Conservation (phyloP, 2,888 invertebrate genomes). For the Tanytarsus gracilentus region DNA sequence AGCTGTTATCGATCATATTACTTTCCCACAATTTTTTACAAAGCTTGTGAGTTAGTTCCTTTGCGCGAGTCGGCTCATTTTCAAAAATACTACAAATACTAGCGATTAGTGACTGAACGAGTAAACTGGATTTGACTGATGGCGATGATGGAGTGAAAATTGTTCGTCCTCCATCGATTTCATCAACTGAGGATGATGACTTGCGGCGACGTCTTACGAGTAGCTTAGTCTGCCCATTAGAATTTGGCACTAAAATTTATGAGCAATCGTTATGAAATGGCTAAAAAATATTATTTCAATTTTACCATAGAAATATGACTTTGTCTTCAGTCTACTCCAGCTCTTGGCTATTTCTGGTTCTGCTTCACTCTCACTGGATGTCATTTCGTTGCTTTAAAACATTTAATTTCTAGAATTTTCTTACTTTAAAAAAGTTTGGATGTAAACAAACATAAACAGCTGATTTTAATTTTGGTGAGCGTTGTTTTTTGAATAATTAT, state of each 20-base stretch:
- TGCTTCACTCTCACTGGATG: conserved; percentile 12
- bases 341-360: conserved; percentile 20
- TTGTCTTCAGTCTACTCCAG: conserved; percentile 36
- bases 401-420: no score
- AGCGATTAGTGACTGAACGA: conserved; percentile 61
- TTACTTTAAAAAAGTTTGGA: no score
- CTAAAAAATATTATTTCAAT: conserved; percentile 22
- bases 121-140: conserved; percentile 42
- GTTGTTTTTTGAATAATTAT: no score
- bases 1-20: conserved; percentile 62
- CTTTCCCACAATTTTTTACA: conserved; percentile 59
- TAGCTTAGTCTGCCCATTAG: not conserved
- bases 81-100: conserved; percentile 58
- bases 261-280: not conserved
- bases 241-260: not conserved
- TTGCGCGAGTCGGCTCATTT: conserved; percentile 49
- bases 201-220: not conserved
- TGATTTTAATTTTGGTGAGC: no score
- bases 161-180: conserved; percentile 2
- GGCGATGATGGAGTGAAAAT: not conserved
- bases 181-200: not conserved
- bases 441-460: no score
- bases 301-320: conserved; percentile 40
- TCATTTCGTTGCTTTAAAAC: no score
- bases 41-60: conserved; percentile 55